These are phyloP conservation scores for Platorchestia sp. DNA, from an alignment of 1,140 invertebrate genomes.

Conservation along the genomic window DNA sequence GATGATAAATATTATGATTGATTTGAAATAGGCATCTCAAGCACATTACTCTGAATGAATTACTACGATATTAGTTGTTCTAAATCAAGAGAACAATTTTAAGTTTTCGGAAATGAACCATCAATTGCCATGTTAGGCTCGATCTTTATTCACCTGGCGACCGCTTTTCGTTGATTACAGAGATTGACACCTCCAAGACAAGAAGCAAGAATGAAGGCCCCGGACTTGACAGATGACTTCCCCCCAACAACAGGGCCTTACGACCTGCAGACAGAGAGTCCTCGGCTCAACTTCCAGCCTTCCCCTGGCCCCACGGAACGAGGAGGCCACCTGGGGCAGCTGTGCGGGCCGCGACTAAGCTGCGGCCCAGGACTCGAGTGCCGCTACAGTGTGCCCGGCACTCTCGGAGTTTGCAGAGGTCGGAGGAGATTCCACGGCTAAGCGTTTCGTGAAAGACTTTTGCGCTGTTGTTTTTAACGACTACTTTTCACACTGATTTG, in stretches of 20 bases:
- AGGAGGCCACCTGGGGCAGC: neutral
- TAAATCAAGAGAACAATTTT: too few relatives aligned
- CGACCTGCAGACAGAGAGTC: neutral
- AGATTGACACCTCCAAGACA: neutral
- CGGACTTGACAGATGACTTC: neutral
- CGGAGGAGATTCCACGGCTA: too few relatives aligned
- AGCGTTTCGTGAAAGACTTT: too few relatives aligned
- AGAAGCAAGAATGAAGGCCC: neutral
- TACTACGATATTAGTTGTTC: too few relatives aligned
- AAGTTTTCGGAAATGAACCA: too few relatives aligned
- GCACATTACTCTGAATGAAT: too few relatives aligned
- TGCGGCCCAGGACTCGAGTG: neutral
- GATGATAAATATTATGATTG: too few relatives aligned
- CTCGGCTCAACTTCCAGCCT: neutral
- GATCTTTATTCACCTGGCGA: neutral
- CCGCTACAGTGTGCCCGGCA: slow-evolving; percentile 18
- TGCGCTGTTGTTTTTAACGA: too few relatives aligned
- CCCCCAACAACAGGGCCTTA: neutral
- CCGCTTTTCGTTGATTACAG: neutral
- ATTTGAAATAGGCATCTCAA: too few relatives aligned
- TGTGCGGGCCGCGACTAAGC: neutral
- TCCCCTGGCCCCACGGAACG: neutral
- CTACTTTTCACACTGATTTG: too few relatives aligned
- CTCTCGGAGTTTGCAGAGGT: slow-evolving; percentile 7
- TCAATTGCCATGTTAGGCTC: too few relatives aligned